These are phyloP conservation scores for Hiodon alosoides DNA, from an alignment of 2,113 vertebrate species.

Conservation along the genomic window DNA sequence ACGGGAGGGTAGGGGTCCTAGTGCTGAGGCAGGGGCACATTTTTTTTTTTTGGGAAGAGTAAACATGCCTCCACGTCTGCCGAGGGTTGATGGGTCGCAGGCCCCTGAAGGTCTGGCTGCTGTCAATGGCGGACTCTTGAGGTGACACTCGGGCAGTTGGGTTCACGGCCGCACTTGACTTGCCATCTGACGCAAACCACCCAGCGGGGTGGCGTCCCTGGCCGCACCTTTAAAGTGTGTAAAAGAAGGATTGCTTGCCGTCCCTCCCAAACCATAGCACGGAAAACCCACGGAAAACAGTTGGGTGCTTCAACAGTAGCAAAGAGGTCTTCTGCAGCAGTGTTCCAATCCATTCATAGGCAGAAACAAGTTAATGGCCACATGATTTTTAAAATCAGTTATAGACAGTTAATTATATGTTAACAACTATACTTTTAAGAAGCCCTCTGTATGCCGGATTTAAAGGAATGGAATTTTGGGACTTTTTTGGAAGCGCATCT, in stretches of 20 bases:
- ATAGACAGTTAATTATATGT: too few species aligned
- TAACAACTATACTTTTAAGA: background rate
- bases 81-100: slow-evolving; percentile 16
- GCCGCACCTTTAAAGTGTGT: slow-evolving; percentile 4
- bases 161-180: background rate
- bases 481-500: background rate
- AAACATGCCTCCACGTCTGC: background rate
- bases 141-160: background rate
- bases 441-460: background rate
- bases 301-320: background rate
- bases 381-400: background rate
- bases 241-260: background rate
- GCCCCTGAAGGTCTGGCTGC: slow-evolving; percentile 19
- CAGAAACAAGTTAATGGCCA: background rate
- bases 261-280: background rate
- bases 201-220: background rate
- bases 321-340: background rate
- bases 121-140: slow-evolving; percentile 21
- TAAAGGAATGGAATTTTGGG: background rate
- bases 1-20: background rate
- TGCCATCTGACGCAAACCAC: slow-evolving; percentile 11
- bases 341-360: background rate
- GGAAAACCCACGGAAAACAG: too few species aligned
- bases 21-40: background rate
- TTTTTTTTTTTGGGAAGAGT: slow-evolving; percentile 5